Conservation (phyloP, 2,797 vertebrate species). For the Amblyraja radiata region DNA sequence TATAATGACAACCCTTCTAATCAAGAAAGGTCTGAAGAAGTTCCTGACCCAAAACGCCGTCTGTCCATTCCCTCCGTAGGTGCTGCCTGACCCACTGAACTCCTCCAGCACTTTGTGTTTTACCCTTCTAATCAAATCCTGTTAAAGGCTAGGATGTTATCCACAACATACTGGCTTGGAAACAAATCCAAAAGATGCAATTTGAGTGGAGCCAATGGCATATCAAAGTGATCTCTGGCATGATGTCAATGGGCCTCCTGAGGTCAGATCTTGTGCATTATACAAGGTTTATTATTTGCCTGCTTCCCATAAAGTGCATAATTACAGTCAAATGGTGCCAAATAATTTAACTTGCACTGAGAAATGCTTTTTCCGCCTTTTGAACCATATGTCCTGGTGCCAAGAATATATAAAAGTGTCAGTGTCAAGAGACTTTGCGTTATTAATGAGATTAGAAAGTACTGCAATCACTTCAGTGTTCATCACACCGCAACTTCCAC, state of each 20-base stretch:
- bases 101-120: too few species aligned
- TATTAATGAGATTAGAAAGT: neutral
- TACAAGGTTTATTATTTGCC: neutral
- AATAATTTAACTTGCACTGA: neutral
- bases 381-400: neutral
- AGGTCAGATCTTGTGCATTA: neutral
- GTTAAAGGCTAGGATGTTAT: neutral
- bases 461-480: neutral
- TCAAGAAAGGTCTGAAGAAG: too few species aligned
- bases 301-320: neutral
- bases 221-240: conserved; percentile 4
- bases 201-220: neutral
- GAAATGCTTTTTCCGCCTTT: neutral
- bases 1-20: neutral
- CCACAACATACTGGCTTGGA: neutral
- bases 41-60: too few species aligned
- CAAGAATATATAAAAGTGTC: neutral
- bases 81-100: too few species aligned
- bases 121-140: neutral
- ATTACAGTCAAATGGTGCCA: neutral
- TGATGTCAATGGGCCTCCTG: neutral
- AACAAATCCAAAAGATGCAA: neutral
- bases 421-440: neutral
- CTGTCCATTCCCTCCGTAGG: too few species aligned
- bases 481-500: neutral